phyloP scores from a whole-genome alignment of 2,113 vertebrate species.

The Nettapus auritus region DNA sequence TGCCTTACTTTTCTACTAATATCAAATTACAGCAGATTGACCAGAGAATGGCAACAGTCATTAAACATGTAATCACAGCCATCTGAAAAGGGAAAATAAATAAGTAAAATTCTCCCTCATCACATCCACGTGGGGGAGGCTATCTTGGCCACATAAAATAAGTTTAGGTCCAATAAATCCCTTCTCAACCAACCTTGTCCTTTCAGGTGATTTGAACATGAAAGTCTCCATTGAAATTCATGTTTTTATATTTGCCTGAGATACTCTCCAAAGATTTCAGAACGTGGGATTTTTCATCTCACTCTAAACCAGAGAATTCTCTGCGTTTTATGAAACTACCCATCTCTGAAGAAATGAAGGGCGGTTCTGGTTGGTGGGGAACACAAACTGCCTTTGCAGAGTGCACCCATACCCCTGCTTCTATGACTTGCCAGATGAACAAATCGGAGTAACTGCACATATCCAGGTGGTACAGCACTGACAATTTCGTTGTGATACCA shows the following conservation, averaged over 20 bases:
- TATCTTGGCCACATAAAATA: constrained; percentile 3
- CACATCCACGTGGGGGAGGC: background rate
- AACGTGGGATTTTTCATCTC: background rate
- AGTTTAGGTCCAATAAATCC: background rate
- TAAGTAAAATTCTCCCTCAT: constrained; percentile 42
- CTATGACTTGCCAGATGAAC: background rate
- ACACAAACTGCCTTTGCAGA: background rate
- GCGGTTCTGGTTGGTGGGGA: background rate
- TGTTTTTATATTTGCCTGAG: background rate
- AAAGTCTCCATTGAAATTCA: background rate
- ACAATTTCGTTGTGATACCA: background rate
- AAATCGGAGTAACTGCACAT: accelerated
- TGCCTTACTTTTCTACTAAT: constrained; percentile 73
- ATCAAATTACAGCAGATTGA: constrained; percentile 74
- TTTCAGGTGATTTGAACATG: background rate
- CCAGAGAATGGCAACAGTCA: constrained; percentile 69
- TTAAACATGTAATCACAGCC: constrained; percentile 71
- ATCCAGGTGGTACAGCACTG: background rate
- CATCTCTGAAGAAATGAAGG: background rate
- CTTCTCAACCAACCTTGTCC: background rate
- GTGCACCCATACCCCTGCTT: background rate
- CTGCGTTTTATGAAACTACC: background rate
- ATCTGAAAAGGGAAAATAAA: constrained; percentile 34
- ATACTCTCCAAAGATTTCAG: background rate
- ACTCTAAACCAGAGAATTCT: background rate